phyloP scores from a whole-genome alignment of 2,113 vertebrate species.

The Anser brachyrhynchus region DNA sequence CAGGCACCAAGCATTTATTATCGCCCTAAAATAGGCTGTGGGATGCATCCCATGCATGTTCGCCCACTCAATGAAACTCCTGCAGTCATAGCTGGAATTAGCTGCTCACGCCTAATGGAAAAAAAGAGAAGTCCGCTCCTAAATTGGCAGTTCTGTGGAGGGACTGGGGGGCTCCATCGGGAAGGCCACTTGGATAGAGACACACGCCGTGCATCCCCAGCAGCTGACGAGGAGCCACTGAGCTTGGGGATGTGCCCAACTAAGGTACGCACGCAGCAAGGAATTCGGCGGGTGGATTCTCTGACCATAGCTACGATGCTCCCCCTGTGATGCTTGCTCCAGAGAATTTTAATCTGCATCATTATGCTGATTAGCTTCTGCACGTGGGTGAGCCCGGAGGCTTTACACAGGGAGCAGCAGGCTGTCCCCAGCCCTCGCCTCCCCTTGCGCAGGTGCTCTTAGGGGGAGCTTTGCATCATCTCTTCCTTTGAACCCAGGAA shows the following conservation, averaged over 20 bases:
- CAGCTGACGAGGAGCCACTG: conserved; percentile 20
- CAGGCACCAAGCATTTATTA: neutral
- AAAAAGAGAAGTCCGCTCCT: conserved; percentile 20
- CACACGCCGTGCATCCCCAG: neutral
- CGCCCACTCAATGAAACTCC: neutral
- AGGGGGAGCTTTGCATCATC: neutral
- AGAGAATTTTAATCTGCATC: conserved; percentile 40
- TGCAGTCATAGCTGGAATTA: conserved; percentile 55
- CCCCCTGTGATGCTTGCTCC: neutral
- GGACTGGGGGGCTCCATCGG: neutral
- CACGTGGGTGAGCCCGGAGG: neutral
- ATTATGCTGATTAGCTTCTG: conserved; percentile 24
- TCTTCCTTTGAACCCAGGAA: neutral
- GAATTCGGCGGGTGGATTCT: neutral
- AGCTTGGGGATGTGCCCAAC: conserved; percentile 49
- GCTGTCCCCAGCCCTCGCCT: neutral
- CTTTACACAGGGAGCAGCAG: neutral
- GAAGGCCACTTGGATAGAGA: conserved; percentile 36
- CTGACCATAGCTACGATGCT: neutral
- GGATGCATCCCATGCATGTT: conserved; percentile 5
- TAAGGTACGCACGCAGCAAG: neutral
- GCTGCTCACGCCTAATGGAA: conserved; percentile 27
- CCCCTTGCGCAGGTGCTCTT: neutral
- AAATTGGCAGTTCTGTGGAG: conserved; percentile 1
- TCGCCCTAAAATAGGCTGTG: conserved; percentile 39